Base-by-base conservation (phyloP, 2,797 vertebrate species). In the Darevskia mixta region DNA sequence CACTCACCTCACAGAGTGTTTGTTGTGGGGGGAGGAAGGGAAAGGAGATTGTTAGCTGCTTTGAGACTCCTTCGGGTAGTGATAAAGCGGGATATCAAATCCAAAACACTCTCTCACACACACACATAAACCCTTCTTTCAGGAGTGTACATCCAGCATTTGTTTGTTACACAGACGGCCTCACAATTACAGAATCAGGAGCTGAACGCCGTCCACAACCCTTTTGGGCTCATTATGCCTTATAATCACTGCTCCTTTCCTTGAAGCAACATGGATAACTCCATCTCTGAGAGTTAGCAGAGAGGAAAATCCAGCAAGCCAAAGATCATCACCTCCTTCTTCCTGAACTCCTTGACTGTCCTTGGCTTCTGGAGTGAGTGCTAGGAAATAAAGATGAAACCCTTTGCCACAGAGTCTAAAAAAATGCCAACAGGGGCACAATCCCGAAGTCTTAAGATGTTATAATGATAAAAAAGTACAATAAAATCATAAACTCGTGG, bases 241-340 rank as follows among this genome's bases (percentile, higher is more conserved):
- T 82, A 72, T 58, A 64, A 49, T 38, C 5, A 0, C 7, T 7
- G 29, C 82, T 87, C 20, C 1, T 23, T 23, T 87, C 80, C 20
- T 64, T 85, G 27, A 0, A 41, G 82, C 6, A 90, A 73, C 29
- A 69, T 10, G 81, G 9, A 73, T 91, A 9, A 55, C 61, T 72
- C 79, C 66, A 20, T 79, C 86, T 90, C 43, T 58, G 69, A 5
- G 41, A 86, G 73, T 84, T 69, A 8, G 1, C 78, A 13, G 13
- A 84, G 35, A 78, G 75, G 27, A n/a, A 84, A 3, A 66, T 81
- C 23, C 84, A 32, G 25, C 86, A 61, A 72, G 88, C 41, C 25
- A 81, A 55, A 64, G 84, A 76, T 87, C 35, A n/a, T 72, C 27
- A 43, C n/a, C 61, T 90, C 76, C 71, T 94, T 89, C 86, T 81